Evolutionary conservation across 2,797 vertebrate species (phyloP).

Genomic region (Emys orbicularis): DNA sequence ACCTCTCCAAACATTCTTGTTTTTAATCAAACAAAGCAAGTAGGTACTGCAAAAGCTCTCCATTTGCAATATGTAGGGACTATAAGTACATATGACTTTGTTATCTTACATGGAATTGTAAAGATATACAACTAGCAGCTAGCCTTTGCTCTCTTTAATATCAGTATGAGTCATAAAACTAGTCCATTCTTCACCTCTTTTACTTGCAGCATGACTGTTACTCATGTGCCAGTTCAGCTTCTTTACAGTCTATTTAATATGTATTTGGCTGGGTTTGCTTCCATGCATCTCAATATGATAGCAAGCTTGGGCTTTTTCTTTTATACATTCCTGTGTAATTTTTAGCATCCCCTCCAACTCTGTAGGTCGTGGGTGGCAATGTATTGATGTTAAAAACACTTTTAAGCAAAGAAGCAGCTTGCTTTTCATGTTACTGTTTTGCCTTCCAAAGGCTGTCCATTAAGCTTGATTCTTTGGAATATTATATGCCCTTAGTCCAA

Average conservation of each 20-base stretch:
- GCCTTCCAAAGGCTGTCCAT: not conserved
- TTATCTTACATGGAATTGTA: not conserved
- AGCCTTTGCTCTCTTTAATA: not conserved
- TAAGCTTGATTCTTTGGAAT: not conserved
- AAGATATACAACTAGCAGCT: not conserved
- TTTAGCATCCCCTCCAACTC: conserved; percentile 22
- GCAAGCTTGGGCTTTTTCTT: conserved; percentile 43
- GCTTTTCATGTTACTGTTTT: not conserved
- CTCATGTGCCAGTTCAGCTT: conserved; percentile 1
- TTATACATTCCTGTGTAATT: conserved; percentile 30
- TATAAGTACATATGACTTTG: not conserved
- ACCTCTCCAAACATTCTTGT: not conserved
- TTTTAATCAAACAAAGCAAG: not conserved
- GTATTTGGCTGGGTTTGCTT: conserved; percentile 18
- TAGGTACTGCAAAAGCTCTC: not conserved
- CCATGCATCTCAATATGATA: conserved; percentile 3
- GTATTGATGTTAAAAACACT: not conserved
- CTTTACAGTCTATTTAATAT: conserved; percentile 26
- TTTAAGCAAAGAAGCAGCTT: conserved; percentile 22
- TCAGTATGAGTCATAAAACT: not conserved
- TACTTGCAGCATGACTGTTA: conserved; percentile 15
- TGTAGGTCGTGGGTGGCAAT: not conserved
- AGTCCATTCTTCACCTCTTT: rapidly evolving
- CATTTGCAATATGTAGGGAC: not conserved
- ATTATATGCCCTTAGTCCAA: not conserved